phyloP scores from a whole-genome alignment of 2,888 invertebrate genomes.

The Sturmia bella region DNA sequence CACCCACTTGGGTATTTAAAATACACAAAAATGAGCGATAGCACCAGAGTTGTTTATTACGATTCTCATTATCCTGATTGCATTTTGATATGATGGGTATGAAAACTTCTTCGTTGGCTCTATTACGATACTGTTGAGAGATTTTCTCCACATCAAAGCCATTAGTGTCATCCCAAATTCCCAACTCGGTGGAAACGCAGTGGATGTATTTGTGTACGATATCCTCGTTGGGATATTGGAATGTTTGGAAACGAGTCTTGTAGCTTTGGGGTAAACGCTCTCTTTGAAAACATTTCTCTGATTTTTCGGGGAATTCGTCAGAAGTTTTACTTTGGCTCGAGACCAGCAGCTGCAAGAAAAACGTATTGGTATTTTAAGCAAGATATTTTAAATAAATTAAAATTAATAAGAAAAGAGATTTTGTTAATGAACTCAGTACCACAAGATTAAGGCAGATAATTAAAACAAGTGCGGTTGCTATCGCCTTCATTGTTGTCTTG shows the following conservation, averaged over 20 bases:
- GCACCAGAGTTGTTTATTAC: constrained; percentile 70
- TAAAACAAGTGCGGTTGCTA: background rate
- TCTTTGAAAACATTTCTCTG: constrained; percentile 54
- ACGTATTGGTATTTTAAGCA: background rate
- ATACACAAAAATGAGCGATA: constrained; percentile 72
- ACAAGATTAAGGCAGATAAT: constrained; percentile 31
- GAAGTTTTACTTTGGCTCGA: constrained; percentile 47
- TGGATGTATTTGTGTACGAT: constrained; percentile 70
- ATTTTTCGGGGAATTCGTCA: constrained; percentile 55
- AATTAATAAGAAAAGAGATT: background rate
- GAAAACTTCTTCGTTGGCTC: constrained; percentile 71
- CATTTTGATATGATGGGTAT: constrained; percentile 72
- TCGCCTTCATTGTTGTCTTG: constrained; percentile 30
- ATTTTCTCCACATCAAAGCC: constrained; percentile 72
- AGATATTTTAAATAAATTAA: background rate
- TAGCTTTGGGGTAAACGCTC: constrained; percentile 45
- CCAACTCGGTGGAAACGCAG: constrained; percentile 69
- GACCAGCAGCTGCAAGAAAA: constrained; percentile 16
- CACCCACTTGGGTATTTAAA: constrained; percentile 71
- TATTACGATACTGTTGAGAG: constrained; percentile 71
- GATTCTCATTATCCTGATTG: constrained; percentile 71
- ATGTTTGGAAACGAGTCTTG: constrained; percentile 59
- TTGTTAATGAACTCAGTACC: constrained; percentile 12
- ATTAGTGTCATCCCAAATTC: constrained; percentile 70
- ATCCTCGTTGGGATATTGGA: constrained; percentile 71